Conservation (phyloP, 2,113 vertebrate species). For the Myiozetetes cayanensis region DNA sequence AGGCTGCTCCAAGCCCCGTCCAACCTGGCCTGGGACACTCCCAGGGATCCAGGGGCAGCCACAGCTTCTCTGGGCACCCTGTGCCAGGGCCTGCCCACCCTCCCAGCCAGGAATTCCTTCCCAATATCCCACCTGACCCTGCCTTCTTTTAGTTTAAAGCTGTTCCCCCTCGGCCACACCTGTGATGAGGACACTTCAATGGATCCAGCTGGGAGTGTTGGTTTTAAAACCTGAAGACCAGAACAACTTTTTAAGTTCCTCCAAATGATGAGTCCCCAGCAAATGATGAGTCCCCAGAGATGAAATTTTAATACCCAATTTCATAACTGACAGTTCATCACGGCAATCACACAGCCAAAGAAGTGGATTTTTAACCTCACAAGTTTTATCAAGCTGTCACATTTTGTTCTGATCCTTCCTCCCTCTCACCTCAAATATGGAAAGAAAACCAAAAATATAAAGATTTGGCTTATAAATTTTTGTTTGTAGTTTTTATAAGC, state of each 20-base stretch:
- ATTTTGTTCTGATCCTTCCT: background rate
- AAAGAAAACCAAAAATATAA: background rate
- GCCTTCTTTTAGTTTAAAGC: background rate
- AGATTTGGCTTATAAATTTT: background rate
- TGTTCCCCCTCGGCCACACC: background rate
- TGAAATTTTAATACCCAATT: background rate
- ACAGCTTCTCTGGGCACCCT: background rate
- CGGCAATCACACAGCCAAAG: background rate
- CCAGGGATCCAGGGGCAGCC: background rate
- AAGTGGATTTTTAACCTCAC: background rate
- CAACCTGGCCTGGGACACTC: fast-evolving
- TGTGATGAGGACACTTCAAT: background rate
- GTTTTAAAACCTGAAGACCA: background rate
- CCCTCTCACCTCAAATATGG: background rate
- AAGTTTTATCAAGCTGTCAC: background rate
- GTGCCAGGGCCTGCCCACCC: background rate
- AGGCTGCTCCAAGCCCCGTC: background rate
- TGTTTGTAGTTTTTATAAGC: background rate
- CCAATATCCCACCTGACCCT: background rate
- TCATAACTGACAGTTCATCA: background rate
- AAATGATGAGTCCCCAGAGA: background rate
- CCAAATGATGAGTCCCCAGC: background rate
- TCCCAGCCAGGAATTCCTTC: fast-evolving
- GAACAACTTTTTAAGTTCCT: background rate
- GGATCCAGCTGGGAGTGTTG: background rate